These are phyloP conservation scores for Tortrix viridana DNA, from an alignment of 2,888 invertebrate genomes.

Conservation along the genomic window DNA sequence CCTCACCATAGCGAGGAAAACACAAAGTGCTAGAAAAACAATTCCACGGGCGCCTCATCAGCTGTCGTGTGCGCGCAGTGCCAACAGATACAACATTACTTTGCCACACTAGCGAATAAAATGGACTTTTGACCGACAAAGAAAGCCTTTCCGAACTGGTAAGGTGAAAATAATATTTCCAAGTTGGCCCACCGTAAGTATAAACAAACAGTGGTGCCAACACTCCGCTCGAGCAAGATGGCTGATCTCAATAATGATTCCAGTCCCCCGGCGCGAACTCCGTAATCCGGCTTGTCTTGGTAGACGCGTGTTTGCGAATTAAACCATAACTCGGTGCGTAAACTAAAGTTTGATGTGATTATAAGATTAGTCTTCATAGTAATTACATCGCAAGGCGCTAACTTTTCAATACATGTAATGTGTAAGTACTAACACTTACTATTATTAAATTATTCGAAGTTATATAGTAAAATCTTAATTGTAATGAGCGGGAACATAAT, in stretches of 20 bases:
- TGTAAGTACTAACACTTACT: no score
- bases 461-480: no score
- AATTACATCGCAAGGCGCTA: not conserved
- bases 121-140: no score
- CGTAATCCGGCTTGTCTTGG: conserved; percentile 29
- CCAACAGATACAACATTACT: no score
- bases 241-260: conserved; percentile 26
- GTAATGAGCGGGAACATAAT: no score
- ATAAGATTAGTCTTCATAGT: conserved; percentile 17
- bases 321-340: conserved; percentile 9
- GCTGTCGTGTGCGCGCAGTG: no score
- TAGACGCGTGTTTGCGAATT: conserved; percentile 21
- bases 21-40: no score
- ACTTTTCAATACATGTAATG: not conserved
- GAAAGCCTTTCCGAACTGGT: no score
- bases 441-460: no score
- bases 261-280: conserved; percentile 15
- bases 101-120: no score
- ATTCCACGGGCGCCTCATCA: no score
- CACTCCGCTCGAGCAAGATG: conserved; percentile 25
- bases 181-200: not conserved
- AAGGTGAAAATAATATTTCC: conserved; percentile 17
- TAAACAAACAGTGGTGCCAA: conserved; percentile 14
- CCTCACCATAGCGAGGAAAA: no score
- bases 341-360: conserved; percentile 14